phyloP scores from a whole-genome alignment of 2,888 invertebrate genomes.

The Polydrusus pterygomalis region DNA sequence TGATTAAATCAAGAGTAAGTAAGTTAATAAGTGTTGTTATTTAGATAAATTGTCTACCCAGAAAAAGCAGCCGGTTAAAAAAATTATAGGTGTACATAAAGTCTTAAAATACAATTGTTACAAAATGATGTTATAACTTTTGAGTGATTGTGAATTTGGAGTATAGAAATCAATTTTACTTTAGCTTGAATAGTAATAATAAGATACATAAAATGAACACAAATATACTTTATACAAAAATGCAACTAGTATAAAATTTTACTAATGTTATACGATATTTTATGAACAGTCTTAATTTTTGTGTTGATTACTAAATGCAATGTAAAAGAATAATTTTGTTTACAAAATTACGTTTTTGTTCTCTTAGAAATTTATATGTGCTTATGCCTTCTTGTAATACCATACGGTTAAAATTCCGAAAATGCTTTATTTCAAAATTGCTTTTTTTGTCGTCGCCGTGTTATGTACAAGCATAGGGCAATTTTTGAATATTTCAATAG shows the following conservation, averaged over 20 bases:
- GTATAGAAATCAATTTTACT: constrained; percentile 18
- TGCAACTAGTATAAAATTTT: constrained; percentile 64
- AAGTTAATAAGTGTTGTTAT: too few species aligned
- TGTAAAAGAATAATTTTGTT: constrained; percentile 68
- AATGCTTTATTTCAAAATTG: constrained; percentile 19
- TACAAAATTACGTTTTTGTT: constrained; percentile 47
- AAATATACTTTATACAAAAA: constrained; percentile 59
- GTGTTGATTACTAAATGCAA: constrained; percentile 64
- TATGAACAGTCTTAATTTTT: constrained; percentile 67
- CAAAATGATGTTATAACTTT: not conserved
- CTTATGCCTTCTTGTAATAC: constrained; percentile 12
- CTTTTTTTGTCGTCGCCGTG: constrained; percentile 8
- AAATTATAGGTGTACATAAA: too few species aligned
- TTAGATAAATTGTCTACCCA: too few species aligned
- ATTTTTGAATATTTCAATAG: too few species aligned
- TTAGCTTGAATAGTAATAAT: constrained; percentile 49
- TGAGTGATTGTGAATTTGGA: not conserved
- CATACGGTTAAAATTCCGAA: constrained; percentile 20
- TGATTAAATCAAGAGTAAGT: too few species aligned
- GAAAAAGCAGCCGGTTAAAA: too few species aligned
- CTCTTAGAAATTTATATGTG: constrained; percentile 31
- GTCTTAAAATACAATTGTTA: too few species aligned
- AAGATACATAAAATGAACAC: constrained; percentile 63
- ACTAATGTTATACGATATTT: constrained; percentile 61
- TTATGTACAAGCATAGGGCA: not conserved